Evolutionary conservation across 2,113 vertebrate genomes (phyloP).

Genomic region (Psophia crepitans): DNA sequence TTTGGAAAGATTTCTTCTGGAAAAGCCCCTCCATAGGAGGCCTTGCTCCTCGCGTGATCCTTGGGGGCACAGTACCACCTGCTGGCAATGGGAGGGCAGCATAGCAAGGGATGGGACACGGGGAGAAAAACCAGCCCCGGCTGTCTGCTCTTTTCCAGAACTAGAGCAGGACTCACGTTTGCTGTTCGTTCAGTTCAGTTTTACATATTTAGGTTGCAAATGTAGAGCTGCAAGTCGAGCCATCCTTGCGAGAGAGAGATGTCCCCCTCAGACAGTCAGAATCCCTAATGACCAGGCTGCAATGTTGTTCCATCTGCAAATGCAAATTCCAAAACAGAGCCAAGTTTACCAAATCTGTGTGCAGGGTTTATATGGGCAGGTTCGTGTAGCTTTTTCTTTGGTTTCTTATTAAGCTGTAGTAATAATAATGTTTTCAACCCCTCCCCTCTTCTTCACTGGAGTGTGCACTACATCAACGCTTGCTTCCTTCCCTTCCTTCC

Average conservation of each 20-base stretch:
- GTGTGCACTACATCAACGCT: background rate
- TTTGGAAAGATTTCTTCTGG: rapidly evolving
- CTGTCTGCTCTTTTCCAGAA: rapidly evolving
- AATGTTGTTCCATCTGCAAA: background rate
- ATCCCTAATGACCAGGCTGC: background rate
- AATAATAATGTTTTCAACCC: background rate
- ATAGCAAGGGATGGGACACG: background rate
- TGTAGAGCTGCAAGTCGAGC: background rate
- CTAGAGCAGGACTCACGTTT: rapidly evolving
- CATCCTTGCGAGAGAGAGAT: background rate
- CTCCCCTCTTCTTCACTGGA: background rate
- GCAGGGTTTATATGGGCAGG: background rate
- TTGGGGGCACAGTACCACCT: slow-evolving; percentile 50
- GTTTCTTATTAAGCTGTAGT: background rate
- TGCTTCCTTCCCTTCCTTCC: background rate
- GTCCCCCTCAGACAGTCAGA: background rate
- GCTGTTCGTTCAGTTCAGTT: rapidly evolving
- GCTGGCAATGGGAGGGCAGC: background rate
- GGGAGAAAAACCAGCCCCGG: background rate
- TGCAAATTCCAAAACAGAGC: background rate
- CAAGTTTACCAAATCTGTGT: background rate
- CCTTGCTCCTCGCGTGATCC: background rate
- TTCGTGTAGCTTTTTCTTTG: background rate
- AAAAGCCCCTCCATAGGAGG: background rate
- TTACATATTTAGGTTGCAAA: background rate